phyloP scores from a whole-genome alignment of 2,797 vertebrate species.

The Syngnathus acus region DNA sequence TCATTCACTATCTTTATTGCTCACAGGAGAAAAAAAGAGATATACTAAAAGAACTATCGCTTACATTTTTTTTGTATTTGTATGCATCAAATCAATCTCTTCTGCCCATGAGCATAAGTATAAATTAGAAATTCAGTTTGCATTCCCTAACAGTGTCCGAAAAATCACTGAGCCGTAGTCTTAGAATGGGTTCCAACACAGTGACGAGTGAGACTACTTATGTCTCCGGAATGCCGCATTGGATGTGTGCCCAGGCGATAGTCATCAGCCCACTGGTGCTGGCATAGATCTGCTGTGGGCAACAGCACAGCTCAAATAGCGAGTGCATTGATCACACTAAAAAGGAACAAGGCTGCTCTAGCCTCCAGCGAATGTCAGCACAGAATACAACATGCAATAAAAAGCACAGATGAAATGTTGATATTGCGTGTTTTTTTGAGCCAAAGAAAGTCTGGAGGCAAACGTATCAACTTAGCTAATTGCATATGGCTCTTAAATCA shows the following conservation, averaged over 20 bases:
- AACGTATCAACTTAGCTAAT: slow-evolving; percentile 6
- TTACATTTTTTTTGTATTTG: slow-evolving; percentile 18
- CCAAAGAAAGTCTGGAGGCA: slow-evolving; percentile 5
- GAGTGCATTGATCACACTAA: slow-evolving; percentile 47
- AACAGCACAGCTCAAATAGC: slow-evolving; percentile 43
- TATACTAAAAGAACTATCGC: slow-evolving; percentile 8
- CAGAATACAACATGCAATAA: slow-evolving; percentile 17
- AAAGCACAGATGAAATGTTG: slow-evolving; percentile 21
- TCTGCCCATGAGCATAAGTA: slow-evolving; percentile 14
- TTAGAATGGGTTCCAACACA: slow-evolving; percentile 30
- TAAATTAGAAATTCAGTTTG: slow-evolving; percentile 52
- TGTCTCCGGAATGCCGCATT: slow-evolving; percentile 49
- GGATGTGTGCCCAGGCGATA: slow-evolving; percentile 48
- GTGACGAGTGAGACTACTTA: slow-evolving; percentile 38
- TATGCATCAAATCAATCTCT: slow-evolving; percentile 25
- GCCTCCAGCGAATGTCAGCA: slow-evolving; percentile 40
- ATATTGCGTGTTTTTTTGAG: slow-evolving; percentile 11
- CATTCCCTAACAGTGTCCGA: slow-evolving; percentile 46
- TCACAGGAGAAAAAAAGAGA: slow-evolving; percentile 9
- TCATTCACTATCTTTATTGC: slow-evolving; percentile 21
- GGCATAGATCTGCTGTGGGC: slow-evolving; percentile 49
- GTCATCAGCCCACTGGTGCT: slow-evolving; percentile 51
- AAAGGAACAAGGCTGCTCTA: slow-evolving; percentile 12
- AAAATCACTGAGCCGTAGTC: slow-evolving; percentile 38
- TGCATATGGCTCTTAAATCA: background rate